These are phyloP conservation scores for Drosophila neocordata DNA, from an alignment of 1,140 invertebrate genomes.

Conservation along the genomic window DNA sequence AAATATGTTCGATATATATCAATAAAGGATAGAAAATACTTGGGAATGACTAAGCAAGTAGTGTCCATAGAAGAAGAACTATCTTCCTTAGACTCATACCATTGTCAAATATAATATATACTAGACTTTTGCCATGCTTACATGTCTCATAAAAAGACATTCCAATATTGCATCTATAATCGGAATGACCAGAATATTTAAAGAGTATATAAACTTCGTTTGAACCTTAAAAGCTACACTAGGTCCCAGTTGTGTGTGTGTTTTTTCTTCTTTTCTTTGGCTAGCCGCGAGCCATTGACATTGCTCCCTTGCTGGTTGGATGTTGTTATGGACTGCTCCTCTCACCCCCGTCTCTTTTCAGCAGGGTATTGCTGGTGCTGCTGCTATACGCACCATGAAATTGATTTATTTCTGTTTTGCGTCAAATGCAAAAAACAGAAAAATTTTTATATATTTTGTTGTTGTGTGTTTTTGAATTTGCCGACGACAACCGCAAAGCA, in stretches of 20 bases:
- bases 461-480: slow-evolving; percentile 30
- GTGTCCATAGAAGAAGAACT: too few relatives aligned
- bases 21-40: too few relatives aligned
- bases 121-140: too few relatives aligned
- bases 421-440: slow-evolving; percentile 49
- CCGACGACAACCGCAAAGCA: slow-evolving; percentile 8
- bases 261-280: slow-evolving; percentile 16
- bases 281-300: slow-evolving; percentile 55
- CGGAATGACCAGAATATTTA: too few relatives aligned
- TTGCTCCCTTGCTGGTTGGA: slow-evolving; percentile 35
- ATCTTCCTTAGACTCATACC: too few relatives aligned
- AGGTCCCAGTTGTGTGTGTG: slow-evolving; percentile 19
- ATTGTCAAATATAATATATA: too few relatives aligned
- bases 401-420: slow-evolving; percentile 80
- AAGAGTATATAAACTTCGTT: not conserved
- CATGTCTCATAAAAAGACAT: too few relatives aligned
- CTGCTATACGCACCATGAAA: slow-evolving; percentile 56
- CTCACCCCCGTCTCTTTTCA: not conserved
- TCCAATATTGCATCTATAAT: too few relatives aligned
- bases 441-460: slow-evolving; percentile 26
- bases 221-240: not conserved
- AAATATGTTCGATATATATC: too few relatives aligned
- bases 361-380: slow-evolving; percentile 8
- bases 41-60: too few relatives aligned
- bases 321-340: slow-evolving; percentile 58